Evolutionary conservation across 2,113 vertebrate genomes (phyloP).

Genomic region (Phylloscopus trochiloides): DNA sequence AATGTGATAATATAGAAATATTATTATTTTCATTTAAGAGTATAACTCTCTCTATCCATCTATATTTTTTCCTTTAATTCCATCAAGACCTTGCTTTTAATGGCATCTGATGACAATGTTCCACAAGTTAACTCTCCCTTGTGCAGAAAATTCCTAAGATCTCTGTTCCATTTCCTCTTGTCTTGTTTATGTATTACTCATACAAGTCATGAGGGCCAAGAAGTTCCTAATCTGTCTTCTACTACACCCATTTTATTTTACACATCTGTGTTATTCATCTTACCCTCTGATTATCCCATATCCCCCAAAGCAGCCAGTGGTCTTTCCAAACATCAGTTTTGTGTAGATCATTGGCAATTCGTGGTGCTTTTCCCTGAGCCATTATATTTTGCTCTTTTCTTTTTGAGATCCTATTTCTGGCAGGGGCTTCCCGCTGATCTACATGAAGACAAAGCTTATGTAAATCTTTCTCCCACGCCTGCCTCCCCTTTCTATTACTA

Average conservation of each 20-base stretch:
- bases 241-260: neutral
- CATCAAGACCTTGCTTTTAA: neutral
- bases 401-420: neutral
- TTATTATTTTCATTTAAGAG: neutral
- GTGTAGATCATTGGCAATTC: neutral
- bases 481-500: constrained; percentile 1
- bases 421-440: constrained; percentile 7
- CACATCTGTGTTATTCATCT: constrained; percentile 1
- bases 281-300: neutral
- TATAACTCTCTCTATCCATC: neutral
- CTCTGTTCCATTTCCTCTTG: constrained; percentile 69
- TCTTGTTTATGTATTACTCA: constrained; percentile 61
- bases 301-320: neutral
- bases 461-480: constrained; percentile 31
- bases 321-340: neutral
- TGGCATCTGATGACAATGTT: neutral
- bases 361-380: neutral
- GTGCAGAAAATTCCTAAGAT: constrained; percentile 49
- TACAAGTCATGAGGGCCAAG: constrained; percentile 47
- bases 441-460: neutral
- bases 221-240: constrained; percentile 22
- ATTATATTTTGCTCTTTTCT: neutral
- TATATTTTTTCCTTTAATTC: neutral
- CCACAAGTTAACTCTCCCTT: neutral
- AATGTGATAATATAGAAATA: neutral